Base-by-base conservation (phyloP, 2,888 invertebrate genomes). In the Subacronicta megacephala region DNA sequence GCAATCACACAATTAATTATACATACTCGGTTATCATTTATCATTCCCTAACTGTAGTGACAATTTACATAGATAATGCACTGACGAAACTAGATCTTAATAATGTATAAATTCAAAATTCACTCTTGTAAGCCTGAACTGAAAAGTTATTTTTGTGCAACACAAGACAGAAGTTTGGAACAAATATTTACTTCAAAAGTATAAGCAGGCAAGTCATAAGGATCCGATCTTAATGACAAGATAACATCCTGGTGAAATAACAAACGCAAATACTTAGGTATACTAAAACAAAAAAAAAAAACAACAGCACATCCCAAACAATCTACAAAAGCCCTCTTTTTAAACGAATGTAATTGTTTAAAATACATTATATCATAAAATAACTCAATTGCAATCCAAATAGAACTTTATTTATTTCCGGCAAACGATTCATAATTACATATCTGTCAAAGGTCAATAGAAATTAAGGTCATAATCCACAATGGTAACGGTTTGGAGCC, bases 401-500 rank as follows among this genome's bases (percentile, higher is more conserved):
- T 45, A 50, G 33, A 56, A 54, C 41, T 59, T 69, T 58, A 70
- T 70, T 60, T 52, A 54, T 70, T 69, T 72, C 52, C 47, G 56
- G 61, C 52, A 69, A 73, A 63, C 38, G 42, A 38, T 68, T 67
- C 58, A 61, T 81, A 76, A 83, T 83, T 81, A 78, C 61, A 58
- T 62, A 49, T 71, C 60, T 61, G 77, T 74, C 76, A 83, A 77
- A 84, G 84, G 81, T 84, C 80, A 81, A 66, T 55, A 61, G 65
- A 76, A 83, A 87, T 86, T 85, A 85, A 75, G 85, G 84, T 77
- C 82, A 79, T 77, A 75, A 75, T 77, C 71, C 58, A 80, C 73
- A 80, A 80, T 77, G 70, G 72, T 77, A 81, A 81, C 77, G 75
- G 78, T 57, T 66, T 72, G 71, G 67, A 71, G 74, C 57, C 66